These are phyloP conservation scores for Sphyrna mokarran DNA, from an alignment of 2,113 vertebrate genomes.

Conservation along the genomic window DNA sequence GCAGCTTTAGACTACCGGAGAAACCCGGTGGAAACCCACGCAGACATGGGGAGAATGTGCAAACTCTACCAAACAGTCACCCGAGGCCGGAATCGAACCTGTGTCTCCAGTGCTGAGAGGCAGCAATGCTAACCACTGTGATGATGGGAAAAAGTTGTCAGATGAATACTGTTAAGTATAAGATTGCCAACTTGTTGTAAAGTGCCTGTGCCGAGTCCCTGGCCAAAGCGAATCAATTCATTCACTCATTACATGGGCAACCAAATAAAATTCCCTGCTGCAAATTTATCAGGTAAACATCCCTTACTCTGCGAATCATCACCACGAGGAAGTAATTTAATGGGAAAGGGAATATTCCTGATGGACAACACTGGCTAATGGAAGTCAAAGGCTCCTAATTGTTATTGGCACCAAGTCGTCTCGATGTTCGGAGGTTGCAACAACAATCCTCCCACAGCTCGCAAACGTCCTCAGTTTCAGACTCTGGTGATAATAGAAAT, in stretches of 20 bases:
- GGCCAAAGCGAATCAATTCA: neutral
- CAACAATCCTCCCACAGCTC: neutral
- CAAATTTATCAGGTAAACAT: neutral
- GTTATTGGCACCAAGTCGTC: neutral
- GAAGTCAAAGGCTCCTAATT: neutral
- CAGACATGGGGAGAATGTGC: too few relatives aligned
- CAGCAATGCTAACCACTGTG: too few relatives aligned
- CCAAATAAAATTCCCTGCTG: neutral
- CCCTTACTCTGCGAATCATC: neutral
- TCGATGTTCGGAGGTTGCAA: neutral
- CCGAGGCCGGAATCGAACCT: too few relatives aligned
- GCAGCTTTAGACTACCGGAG: too few relatives aligned
- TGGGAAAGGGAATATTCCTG: neutral
- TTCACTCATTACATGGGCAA: neutral
- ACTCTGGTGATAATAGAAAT: neutral
- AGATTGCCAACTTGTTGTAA: neutral
- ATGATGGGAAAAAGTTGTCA: neutral
- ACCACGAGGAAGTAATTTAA: neutral
- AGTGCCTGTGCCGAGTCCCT: neutral
- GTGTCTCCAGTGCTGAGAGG: too few relatives aligned
- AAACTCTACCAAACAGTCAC: too few relatives aligned
- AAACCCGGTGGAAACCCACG: too few relatives aligned
- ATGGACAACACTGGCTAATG: neutral
- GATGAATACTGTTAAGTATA: neutral
- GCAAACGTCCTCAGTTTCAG: neutral